A percentile compares a stretch with the other conserved stretches of the same genome.
phyloP scores from a whole-genome alignment of 2,797 vertebrate genomes.

The Otolemur crassicaudatus region DNA sequence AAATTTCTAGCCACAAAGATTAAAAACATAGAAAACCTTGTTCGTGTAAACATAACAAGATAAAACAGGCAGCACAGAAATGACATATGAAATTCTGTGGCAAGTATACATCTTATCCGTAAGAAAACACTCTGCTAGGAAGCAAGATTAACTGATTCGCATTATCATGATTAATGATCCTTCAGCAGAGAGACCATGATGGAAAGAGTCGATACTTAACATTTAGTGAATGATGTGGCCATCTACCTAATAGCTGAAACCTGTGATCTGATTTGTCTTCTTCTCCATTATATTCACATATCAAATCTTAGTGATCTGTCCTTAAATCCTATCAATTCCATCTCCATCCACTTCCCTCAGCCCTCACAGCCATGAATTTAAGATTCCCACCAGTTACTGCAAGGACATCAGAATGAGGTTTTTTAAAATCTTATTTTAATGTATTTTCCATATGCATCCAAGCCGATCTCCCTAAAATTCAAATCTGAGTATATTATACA shows the following conservation, averaged over 20 bases:
- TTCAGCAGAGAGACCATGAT: not conserved
- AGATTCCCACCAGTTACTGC: not conserved
- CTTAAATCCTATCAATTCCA: not conserved
- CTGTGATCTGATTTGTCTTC: not conserved
- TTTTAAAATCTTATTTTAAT: not conserved
- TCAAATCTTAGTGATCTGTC: not conserved
- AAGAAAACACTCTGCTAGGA: not conserved
- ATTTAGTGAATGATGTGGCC: not conserved
- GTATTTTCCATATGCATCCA: not conserved
- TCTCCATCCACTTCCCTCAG: accelerated
- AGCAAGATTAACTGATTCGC: not conserved
- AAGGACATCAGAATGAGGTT: not conserved
- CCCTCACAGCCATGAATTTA: not conserved
- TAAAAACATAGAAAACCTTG: not conserved
- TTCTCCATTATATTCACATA: not conserved
- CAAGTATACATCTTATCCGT: not conserved
- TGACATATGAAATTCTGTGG: not conserved
- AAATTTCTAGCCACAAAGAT: not conserved
- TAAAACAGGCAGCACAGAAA: not conserved
- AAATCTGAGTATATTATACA: not conserved
- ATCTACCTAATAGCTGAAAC: not conserved
- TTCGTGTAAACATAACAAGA: not conserved
- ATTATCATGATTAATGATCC: not conserved
- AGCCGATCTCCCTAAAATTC: not conserved
- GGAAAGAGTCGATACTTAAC: not conserved